phyloP scores from a whole-genome alignment of 2,113 vertebrate species.

The Ochotona curzoniae region DNA sequence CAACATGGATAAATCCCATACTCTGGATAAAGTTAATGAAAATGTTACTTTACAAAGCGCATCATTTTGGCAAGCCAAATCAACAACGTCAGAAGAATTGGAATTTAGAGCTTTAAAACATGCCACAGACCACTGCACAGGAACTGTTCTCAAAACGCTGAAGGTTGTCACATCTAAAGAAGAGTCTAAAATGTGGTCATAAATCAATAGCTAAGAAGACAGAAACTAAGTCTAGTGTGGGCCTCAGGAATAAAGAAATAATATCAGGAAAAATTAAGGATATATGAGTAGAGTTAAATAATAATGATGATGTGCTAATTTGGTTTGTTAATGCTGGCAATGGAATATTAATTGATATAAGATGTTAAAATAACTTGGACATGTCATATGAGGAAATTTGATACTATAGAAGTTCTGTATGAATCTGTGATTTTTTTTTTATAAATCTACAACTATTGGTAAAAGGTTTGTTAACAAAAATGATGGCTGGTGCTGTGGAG shows the following conservation, averaged over 20 bases:
- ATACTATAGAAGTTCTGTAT: background rate
- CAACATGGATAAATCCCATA: no score
- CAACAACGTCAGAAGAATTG: background rate
- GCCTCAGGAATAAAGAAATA: background rate
- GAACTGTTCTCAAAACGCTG: background rate
- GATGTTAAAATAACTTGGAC: background rate
- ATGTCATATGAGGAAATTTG: background rate
- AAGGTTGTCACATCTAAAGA: background rate
- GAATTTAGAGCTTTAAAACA: background rate
- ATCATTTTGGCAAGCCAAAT: background rate
- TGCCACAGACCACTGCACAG: background rate
- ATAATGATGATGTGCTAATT: background rate
- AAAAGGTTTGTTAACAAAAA: background rate
- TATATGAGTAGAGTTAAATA: background rate
- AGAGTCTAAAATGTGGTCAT: background rate
- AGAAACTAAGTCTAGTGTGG: background rate
- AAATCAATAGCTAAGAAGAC: background rate
- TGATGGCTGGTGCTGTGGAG: background rate
- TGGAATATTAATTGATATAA: background rate
- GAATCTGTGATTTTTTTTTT: background rate
- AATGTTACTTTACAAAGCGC: background rate
- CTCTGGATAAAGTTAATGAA: background rate
- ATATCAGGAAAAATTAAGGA: background rate
- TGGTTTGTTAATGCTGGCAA: background rate
- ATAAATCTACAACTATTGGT: background rate